phyloP scores from a whole-genome alignment of 2,797 vertebrate genomes.

The Setipinna tenuifilis region DNA sequence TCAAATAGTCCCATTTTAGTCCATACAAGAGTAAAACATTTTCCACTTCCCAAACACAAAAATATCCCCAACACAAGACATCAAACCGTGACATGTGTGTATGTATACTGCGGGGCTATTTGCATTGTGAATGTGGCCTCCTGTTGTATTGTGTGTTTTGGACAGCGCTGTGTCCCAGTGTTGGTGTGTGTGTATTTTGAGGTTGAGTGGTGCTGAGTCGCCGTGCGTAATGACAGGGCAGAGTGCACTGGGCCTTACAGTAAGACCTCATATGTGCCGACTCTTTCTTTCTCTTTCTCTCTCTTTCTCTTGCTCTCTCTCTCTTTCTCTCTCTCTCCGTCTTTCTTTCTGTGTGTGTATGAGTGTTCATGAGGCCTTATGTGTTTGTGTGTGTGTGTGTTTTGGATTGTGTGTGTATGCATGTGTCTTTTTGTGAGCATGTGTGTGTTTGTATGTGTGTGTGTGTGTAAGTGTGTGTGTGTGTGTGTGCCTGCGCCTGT shows the following conservation, averaged over 20 bases:
- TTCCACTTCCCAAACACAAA: too few species aligned
- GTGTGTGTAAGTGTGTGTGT: background rate
- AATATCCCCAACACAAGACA: too few species aligned
- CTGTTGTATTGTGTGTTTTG: slow-evolving; percentile 14
- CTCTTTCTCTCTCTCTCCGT: too few species aligned
- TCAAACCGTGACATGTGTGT: too few species aligned
- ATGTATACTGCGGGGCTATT: background rate
- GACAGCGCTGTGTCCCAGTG: background rate
- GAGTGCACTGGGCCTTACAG: slow-evolving; percentile 17
- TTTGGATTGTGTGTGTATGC: background rate
- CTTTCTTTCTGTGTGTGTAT: too few species aligned
- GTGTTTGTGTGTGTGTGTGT: background rate
- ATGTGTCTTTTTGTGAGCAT: slow-evolving; percentile 10
- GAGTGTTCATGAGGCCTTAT: background rate
- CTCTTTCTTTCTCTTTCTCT: background rate
- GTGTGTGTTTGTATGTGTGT: background rate
- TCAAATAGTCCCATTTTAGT: too few species aligned
- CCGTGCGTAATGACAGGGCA: slow-evolving; percentile 22
- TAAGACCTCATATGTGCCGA: background rate
- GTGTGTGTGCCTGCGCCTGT: background rate
- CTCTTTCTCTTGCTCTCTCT: too few species aligned
- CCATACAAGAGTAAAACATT: too few species aligned
- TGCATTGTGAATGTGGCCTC: background rate
- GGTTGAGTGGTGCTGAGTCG: slow-evolving; percentile 7
- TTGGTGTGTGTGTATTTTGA: background rate